Evolutionary conservation across 1,140 invertebrate species (phyloP), one percentile per base, ranked within the genome.

Genomic region (Drosophila tropicalis): DNA sequence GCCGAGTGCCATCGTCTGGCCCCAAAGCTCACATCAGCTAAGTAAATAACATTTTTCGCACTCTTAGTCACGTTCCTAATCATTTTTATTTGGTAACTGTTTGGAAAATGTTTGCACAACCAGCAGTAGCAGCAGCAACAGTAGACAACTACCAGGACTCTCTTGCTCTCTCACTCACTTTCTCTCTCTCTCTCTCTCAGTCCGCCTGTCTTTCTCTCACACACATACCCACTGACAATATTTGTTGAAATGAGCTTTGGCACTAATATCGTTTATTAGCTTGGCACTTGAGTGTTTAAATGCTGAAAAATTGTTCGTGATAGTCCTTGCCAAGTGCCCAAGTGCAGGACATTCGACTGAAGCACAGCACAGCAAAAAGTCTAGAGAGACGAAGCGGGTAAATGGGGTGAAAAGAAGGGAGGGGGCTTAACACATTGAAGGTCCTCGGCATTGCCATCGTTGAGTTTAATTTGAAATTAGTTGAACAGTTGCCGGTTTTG

Each of bases 1-100:
- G 5, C 7, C 44, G 17, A 51, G 67, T 65, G 40, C 57, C 64
- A 56, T 60, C 67, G 63, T 67, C 70, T 73, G 70, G 70, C 73
- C 69, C 80, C 80, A 83, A 36, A 83, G 76, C 80, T 78, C 80
- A 83, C 81, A 84, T 83, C 81, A 84, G 80, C 73, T 84, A 83
- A 84, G 81, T 84, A 84, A 84, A 84, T 84, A 84, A 84, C 81
- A 83, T 84, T 84, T 84, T 84, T 84, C 81, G 81, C 81, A 84
- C 81, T 84, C 81, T 84, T 84, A 84, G 81, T 84, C 81, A 84
- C 81, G 81, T 84, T 84, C 81, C 81, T 84, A 84, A 84, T 84
- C 81, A 84, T 84, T 84, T 84, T 84, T 84, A 84, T 84, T 84
- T 84, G 81, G 81, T 84, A 83, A 83, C 81, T 83, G 80, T 82